Conservation (phyloP, 2,113 vertebrate genomes). For the Pampusana beccarii region DNA sequence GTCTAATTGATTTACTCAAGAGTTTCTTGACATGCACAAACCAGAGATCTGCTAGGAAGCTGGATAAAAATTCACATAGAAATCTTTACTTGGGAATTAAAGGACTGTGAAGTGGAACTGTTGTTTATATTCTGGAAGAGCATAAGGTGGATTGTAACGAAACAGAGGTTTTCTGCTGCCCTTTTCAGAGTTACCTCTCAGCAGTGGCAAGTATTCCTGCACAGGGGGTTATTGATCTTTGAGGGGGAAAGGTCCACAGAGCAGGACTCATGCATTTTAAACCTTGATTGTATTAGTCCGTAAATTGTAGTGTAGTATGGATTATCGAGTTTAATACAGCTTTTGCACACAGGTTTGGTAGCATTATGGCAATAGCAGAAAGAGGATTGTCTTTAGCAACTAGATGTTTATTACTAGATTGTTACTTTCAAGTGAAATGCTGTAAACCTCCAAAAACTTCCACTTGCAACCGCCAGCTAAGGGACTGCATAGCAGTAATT, state of each 20-base stretch:
- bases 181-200: neutral
- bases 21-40: neutral
- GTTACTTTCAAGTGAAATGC: neutral
- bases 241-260: neutral
- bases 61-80: neutral
- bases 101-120: neutral
- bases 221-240: neutral
- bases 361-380: neutral
- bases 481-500: neutral
- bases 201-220: neutral
- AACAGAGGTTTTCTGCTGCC: neutral
- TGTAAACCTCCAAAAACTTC: neutral
- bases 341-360: neutral
- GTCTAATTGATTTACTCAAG: neutral
- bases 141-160: neutral
- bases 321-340: neutral
- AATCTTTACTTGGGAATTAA: neutral
- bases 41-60: neutral
- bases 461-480: neutral
- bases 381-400: neutral
- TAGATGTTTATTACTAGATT: neutral
- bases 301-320: neutral
- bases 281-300: neutral
- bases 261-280: neutral
- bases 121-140: neutral